phyloP scores from a whole-genome alignment of 2,888 invertebrate genomes.

The Agonopterix alstromeriana region DNA sequence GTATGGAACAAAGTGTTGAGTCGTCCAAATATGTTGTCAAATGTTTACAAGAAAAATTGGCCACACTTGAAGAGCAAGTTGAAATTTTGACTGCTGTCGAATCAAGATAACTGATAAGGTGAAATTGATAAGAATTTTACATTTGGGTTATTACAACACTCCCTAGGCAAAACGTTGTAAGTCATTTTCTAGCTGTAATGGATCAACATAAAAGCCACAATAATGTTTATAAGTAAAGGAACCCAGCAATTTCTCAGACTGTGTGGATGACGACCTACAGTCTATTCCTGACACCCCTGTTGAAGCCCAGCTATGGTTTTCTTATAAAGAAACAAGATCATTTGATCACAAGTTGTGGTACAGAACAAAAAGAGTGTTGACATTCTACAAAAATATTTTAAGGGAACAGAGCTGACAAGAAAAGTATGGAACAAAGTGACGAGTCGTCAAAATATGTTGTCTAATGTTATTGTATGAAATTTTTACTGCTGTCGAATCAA shows the following conservation, averaged over 20 bases:
- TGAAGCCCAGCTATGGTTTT: slow-evolving; percentile 53
- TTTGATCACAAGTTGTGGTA: slow-evolving; percentile 40
- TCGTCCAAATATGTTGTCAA: slow-evolving; percentile 59
- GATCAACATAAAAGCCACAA: too few relatives aligned
- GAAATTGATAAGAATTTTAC: slow-evolving; percentile 16
- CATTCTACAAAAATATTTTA: slow-evolving; percentile 43
- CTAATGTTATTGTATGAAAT: slow-evolving; percentile 62
- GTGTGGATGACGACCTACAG: slow-evolving; percentile 45
- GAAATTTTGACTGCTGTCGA: slow-evolving; percentile 64
- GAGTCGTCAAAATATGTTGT: slow-evolving; percentile 59
- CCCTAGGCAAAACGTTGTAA: too few relatives aligned
- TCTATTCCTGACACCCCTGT: slow-evolving; percentile 41
- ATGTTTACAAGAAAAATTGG: slow-evolving; percentile 63
- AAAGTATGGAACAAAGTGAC: slow-evolving; percentile 44
- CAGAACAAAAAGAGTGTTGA: slow-evolving; percentile 54
- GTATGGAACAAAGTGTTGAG: slow-evolving; percentile 48
- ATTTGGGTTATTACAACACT: background rate
- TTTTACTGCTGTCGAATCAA: slow-evolving; percentile 56
- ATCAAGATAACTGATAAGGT: slow-evolving; percentile 26
- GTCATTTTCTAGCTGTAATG: too few relatives aligned
- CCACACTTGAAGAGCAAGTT: slow-evolving; percentile 63
- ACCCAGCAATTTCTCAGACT: slow-evolving; percentile 42
- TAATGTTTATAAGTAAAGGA: too few relatives aligned
- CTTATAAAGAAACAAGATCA: slow-evolving; percentile 61
- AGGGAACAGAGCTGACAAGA: slow-evolving; percentile 32